These are phyloP conservation scores for Carposina sasakii DNA, from an alignment of 1,140 invertebrate genomes.

Conservation along the genomic window DNA sequence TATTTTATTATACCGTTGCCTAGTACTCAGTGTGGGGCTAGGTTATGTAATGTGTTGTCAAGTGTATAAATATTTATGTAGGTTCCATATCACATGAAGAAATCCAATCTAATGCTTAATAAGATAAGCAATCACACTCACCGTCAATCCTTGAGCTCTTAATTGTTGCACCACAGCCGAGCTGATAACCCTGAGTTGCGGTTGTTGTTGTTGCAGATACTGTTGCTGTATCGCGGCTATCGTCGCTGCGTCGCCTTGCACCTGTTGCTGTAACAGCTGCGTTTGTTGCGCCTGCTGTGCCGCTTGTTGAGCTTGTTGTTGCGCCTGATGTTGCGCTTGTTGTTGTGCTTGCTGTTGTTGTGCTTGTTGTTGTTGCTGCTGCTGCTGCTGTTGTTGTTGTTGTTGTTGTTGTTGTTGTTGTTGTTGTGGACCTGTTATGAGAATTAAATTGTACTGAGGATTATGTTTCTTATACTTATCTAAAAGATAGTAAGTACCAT, in stretches of 20 bases:
- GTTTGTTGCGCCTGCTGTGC: constrained; percentile 28
- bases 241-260: constrained; percentile 53
- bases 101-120: too few relatives aligned
- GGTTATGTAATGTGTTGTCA: too few relatives aligned
- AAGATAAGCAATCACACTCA: too few relatives aligned
- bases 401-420: constrained; percentile 62
- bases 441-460: constrained; percentile 1
- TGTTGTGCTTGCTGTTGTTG: constrained; percentile 34
- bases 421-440: constrained; percentile 48
- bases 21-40: too few relatives aligned
- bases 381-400: constrained; percentile 49
- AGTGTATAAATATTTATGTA: too few relatives aligned
- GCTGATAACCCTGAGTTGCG: constrained; percentile 68
- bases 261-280: constrained; percentile 50
- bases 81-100: too few relatives aligned
- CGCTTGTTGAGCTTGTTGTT: constrained; percentile 23
- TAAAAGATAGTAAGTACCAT: too few relatives aligned
- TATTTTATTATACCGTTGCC: too few relatives aligned
- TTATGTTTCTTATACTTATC: too few relatives aligned
- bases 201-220: constrained; percentile 72
- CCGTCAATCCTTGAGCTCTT: constrained; percentile 64
- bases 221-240: constrained; percentile 64
- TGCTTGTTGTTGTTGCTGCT: constrained; percentile 32
- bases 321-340: constrained; percentile 37
- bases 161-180: constrained; percentile 69